These are phyloP conservation scores for Eumerus sabulonum DNA, from an alignment of 2,888 invertebrate genomes.

Conservation along the genomic window DNA sequence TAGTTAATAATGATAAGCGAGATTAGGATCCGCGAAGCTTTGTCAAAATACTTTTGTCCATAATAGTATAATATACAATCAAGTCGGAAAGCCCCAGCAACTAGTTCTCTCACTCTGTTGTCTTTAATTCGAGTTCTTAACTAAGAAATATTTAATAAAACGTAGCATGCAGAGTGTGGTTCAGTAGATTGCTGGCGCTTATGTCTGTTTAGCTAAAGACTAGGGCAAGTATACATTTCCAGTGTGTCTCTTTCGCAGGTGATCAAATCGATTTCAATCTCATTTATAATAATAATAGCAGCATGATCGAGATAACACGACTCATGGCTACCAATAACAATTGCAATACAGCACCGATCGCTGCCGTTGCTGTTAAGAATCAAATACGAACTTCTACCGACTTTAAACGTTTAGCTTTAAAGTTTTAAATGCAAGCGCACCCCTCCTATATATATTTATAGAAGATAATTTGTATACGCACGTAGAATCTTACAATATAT, in stretches of 20 bases:
- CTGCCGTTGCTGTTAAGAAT: conserved; percentile 66
- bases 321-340: conserved; percentile 57
- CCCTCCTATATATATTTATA: conserved; percentile 13
- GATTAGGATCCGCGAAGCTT: too few species aligned
- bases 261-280: conserved; percentile 60
- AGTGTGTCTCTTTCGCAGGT: conserved; percentile 39
- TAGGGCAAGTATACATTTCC: too few species aligned
- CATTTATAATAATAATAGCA: conserved; percentile 60
- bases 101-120: too few species aligned
- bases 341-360: conserved; percentile 50
- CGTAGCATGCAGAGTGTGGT: too few species aligned
- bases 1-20: too few species aligned
- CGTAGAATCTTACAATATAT: conserved; percentile 34
- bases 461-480: conserved; percentile 5
- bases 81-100: too few species aligned
- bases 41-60: too few species aligned
- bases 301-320: conserved; percentile 55
- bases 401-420: conserved; percentile 65
- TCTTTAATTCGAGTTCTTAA: too few species aligned
- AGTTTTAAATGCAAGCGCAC: conserved; percentile 36
- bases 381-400: conserved; percentile 62
- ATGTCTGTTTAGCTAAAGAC: too few species aligned
- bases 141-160: too few species aligned
- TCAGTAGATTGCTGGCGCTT: too few species aligned
- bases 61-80: too few species aligned